Conservation (phyloP, 2,797 vertebrate species). For the Acropternis orthonyx region DNA sequence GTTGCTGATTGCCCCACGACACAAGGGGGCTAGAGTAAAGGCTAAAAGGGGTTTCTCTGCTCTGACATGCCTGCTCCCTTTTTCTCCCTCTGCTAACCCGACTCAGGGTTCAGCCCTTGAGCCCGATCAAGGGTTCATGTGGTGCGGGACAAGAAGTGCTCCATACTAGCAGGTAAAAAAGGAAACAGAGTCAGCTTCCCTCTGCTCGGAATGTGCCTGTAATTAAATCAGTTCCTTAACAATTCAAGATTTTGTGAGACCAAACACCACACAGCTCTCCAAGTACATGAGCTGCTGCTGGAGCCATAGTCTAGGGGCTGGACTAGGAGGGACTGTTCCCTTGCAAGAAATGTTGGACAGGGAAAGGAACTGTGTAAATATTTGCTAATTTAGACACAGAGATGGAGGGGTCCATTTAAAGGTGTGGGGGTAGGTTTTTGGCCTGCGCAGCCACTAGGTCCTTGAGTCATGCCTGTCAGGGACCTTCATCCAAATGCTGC, state of each 20-base stretch:
- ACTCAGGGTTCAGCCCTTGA: not conserved
- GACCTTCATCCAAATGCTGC: not conserved
- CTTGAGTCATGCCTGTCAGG: not conserved
- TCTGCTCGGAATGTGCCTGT: not conserved
- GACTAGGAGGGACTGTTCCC: not conserved
- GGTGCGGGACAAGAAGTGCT: accelerated
- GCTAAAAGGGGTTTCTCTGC: not conserved
- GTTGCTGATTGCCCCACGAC: not conserved
- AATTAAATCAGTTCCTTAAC: not conserved
- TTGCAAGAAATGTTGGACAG: not conserved
- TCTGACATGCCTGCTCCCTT: not conserved
- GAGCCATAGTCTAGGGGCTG: not conserved
- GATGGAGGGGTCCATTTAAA: not conserved
- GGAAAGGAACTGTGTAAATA: not conserved
- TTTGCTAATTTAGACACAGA: not conserved
- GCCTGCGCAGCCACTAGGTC: not conserved
- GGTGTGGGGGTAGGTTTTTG: not conserved
- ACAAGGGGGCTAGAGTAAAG: not conserved
- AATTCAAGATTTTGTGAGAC: not conserved
- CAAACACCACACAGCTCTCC: not conserved
- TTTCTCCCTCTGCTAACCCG: not conserved
- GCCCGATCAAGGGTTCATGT: not conserved
- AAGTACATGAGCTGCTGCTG: not conserved
- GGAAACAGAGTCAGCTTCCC: not conserved
- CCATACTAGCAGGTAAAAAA: not conserved